Percentiles rank a stretch among this genome's conserved stretches.
Evolutionary conservation across 1,140 invertebrate species (phyloP).

Genomic region (Lordiphosa mommai): DNA sequence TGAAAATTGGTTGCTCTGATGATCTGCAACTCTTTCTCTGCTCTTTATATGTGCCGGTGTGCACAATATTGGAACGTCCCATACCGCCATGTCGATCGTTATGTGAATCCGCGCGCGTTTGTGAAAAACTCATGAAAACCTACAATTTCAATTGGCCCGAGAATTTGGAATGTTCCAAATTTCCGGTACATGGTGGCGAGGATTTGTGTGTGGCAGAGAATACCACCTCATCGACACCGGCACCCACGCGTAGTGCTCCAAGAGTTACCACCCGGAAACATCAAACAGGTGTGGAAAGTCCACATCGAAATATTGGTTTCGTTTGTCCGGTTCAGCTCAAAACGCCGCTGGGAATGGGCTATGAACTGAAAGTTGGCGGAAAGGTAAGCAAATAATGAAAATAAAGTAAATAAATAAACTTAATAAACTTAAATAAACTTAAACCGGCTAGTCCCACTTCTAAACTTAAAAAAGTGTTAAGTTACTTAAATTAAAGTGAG

Average conservation of each 20-base stretch:
- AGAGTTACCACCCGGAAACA: conserved; percentile 67
- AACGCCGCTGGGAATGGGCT: conserved; percentile 88
- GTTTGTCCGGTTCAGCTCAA: conserved; percentile 92
- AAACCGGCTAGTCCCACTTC: no score
- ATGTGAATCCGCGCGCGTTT: conserved; percentile 94
- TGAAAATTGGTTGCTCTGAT: conserved; percentile 96
- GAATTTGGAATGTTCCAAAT: conserved; percentile 93
- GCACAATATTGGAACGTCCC: conserved; percentile 93
- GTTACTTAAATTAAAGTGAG: no score
- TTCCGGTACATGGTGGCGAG: conserved; percentile 86
- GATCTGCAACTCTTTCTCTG: conserved; percentile 98
- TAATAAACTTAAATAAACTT: no score
- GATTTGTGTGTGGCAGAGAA: conserved; percentile 94
- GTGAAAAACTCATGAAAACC: conserved; percentile 94
- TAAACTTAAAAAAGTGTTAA: no score
- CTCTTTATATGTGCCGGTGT: conserved; percentile 96
- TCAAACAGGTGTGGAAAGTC: conserved; percentile 60
- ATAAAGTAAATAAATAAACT: no score
- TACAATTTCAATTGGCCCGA: conserved; percentile 98
- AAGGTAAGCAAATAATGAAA: conserved; percentile 82
- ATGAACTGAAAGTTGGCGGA: conserved; percentile 90
- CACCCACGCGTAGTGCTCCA: conserved; percentile 53
- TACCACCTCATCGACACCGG: conserved; percentile 80
- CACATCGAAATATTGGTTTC: conserved; percentile 87
- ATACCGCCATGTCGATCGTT: conserved; percentile 95